Conservation (phyloP, 64 coral and sea anemone genomes). For the Trachythela sp. region DNA sequence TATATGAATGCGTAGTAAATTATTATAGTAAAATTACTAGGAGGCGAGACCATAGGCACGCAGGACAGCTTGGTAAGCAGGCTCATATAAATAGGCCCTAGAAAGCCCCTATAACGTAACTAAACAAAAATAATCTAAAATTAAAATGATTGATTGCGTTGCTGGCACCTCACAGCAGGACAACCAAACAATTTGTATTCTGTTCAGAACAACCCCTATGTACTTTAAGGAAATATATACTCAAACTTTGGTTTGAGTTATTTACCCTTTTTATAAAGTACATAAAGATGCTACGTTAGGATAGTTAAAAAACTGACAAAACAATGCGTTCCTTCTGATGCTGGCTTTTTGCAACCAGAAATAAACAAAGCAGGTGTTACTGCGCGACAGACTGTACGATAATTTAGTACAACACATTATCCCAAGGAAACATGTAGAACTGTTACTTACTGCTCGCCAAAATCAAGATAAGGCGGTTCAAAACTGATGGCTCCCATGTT, state of each 20-base stretch:
- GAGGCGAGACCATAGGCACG: too few species aligned
- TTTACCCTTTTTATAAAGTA: not conserved
- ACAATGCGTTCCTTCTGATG: not conserved
- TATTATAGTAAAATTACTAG: too few species aligned
- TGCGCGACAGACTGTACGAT: not conserved
- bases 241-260: not conserved
- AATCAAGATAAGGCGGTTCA: constrained; percentile 13
- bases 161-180: not conserved
- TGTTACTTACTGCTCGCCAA: constrained; percentile 17
- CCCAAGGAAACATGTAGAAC: not conserved
- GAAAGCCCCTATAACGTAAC: not conserved
- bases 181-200: not conserved
- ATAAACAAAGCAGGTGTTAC: constrained; percentile 12
- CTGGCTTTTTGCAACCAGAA: not conserved
- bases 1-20: too few species aligned
- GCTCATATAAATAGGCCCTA: too few species aligned
- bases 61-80: too few species aligned
- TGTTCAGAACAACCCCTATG: not conserved
- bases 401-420: not conserved
- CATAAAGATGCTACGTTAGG: not conserved
- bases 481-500: constrained; percentile 17
- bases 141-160: not conserved
- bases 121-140: not conserved
- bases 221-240: not conserved
- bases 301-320: not conserved